Evolutionary conservation across 2,888 invertebrate genomes (phyloP), one percentile per base, ranked within the genome.

Genomic region (Eustalomyia histrio): DNA sequence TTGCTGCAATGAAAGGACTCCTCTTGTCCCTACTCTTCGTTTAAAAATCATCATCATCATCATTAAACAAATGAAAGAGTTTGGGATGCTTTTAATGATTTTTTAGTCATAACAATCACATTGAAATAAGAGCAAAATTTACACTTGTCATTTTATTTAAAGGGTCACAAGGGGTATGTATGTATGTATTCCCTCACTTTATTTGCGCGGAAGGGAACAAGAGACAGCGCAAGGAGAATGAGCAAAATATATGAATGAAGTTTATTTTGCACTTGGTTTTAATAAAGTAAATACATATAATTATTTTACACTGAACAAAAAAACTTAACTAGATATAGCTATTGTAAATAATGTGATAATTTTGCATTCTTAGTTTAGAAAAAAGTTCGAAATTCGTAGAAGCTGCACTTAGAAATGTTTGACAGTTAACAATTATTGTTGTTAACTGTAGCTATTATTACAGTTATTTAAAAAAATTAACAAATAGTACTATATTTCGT

Each of bases 121-220:
- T 80, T 76, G 75, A 76, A 80, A 76, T 69, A 80, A 80, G 80
- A 76, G 69, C 73, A 74, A 76, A 76, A 69, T 80, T 76, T 80
- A 61, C 80, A 80, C 73, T 74, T 76, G 61, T 65, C 50, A 64
- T 60, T n/a, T n/a, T 67, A 61, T 74, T 67, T 61, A 69, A 52
- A 64, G 69, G 76, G 72, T 72, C 75, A 72, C 57, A 55, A 63
- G 65, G 53, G 71, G 17, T 39, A n/a, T n/a, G n/a, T n/a, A n/a
- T n/a, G n/a, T n/a, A n/a, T n/a, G n/a, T n/a, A 55, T 47, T 47
- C 35, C 35, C 50, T 50, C 12, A 35, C 50, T 35, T 55, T 18
- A 17, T 18, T 16, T 17, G 12, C 8, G 17, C 14, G 8, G 14
- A 24, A 55, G n/a, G 14, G 33, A 1, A 47, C n/a, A 18, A 12